Percentiles rank a stretch among this genome's conserved stretches.
Conservation (phyloP, 1,140 invertebrate genomes). For the Pseudomyrmex cubaensis region DNA sequence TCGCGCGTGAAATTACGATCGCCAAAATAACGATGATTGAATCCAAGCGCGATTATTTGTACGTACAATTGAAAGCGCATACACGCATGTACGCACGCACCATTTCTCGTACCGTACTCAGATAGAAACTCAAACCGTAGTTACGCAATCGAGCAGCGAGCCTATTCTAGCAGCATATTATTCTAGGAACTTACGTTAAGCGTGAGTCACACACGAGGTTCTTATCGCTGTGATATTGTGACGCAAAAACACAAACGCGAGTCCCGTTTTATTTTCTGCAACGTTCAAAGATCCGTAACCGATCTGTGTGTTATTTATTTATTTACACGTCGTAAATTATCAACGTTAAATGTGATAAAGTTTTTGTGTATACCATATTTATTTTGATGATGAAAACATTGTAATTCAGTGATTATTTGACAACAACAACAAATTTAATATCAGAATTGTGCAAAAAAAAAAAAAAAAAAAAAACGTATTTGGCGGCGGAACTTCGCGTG, state of each 20-base stretch:
- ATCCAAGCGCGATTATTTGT: not conserved
- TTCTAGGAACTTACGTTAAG: slow-evolving; percentile 19
- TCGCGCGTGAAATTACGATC: not conserved
- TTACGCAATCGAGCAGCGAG: slow-evolving; percentile 35
- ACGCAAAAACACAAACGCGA: not conserved
- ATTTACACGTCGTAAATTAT: no score
- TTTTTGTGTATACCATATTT: no score
- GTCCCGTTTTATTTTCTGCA: not conserved
- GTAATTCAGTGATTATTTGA: no score
- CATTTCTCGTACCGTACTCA: slow-evolving; percentile 3
- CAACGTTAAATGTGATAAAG: no score
- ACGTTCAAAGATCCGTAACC: not conserved
- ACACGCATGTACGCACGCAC: not conserved
- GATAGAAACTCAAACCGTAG: not conserved
- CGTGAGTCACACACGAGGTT: slow-evolving; percentile 50
- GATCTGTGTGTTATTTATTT: no score
- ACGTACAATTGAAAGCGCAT: slow-evolving; percentile 36
- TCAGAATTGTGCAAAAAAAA: no score
- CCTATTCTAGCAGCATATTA: slow-evolving; percentile 30
- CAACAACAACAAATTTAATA: no score
- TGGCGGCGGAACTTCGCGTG: slow-evolving; percentile 32
- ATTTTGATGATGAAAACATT: no score
- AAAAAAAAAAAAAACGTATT: no score
- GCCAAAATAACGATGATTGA: slow-evolving; percentile 1
- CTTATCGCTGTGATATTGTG: slow-evolving; percentile 24